These are phyloP conservation scores for Eupithecia centaureata DNA, from an alignment of 2,888 invertebrate species.

Conservation along the genomic window DNA sequence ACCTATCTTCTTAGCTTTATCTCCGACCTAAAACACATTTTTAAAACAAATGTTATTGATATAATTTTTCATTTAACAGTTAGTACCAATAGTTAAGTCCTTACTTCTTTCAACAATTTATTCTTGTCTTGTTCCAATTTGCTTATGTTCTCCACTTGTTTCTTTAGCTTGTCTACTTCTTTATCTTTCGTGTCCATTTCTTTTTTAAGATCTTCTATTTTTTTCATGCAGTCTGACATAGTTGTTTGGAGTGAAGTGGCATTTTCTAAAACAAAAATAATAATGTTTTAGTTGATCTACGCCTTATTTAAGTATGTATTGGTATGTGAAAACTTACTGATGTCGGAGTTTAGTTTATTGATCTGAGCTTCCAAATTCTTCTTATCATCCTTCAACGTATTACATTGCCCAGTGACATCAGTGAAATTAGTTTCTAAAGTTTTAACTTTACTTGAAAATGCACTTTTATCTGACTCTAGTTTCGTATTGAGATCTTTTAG, in stretches of 20 bases:
- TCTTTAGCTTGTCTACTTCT: slow-evolving; percentile 84
- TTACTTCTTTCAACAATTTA: slow-evolving; percentile 85
- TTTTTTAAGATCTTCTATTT: slow-evolving; percentile 86
- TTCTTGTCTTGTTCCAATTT: slow-evolving; percentile 83
- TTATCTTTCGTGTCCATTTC: slow-evolving; percentile 87
- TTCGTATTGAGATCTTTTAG: slow-evolving; percentile 79
- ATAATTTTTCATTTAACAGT: neutral
- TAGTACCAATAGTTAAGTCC: slow-evolving; percentile 4
- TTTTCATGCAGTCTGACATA: slow-evolving; percentile 82
- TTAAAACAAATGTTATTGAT: neutral
- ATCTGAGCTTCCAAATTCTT: slow-evolving; percentile 85
- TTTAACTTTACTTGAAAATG: slow-evolving; percentile 63
- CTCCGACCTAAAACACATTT: slow-evolving; percentile 78
- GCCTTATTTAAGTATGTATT: too few species aligned
- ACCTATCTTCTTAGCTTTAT: slow-evolving; percentile 84
- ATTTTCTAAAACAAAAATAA: slow-evolving; percentile 69
- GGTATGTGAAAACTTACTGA: too few species aligned
- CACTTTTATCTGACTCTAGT: slow-evolving; percentile 76
- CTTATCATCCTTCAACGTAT: slow-evolving; percentile 86
- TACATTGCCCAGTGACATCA: slow-evolving; percentile 71
- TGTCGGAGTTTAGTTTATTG: slow-evolving; percentile 83
- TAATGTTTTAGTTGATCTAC: neutral
- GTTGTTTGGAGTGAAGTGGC: slow-evolving; percentile 82
- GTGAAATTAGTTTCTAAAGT: slow-evolving; percentile 70
- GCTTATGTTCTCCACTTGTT: slow-evolving; percentile 79